Base-by-base conservation (phyloP, 2,113 vertebrate species). In the Dipodomys merriami region DNA sequence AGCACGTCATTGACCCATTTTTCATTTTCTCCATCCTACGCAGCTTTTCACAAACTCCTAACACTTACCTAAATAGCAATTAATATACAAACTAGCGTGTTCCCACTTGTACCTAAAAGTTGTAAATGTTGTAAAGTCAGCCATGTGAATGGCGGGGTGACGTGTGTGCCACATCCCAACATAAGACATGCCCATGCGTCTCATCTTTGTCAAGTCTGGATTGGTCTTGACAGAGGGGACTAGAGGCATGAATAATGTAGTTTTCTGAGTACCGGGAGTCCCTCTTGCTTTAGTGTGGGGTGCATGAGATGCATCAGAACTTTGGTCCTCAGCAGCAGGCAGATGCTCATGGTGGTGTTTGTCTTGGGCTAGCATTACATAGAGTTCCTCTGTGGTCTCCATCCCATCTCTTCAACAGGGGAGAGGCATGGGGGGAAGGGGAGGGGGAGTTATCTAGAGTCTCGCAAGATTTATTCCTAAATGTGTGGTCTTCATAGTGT, bases 191-290 rank as follows among this genome's bases (percentile, higher is more conserved):
- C 88, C 95, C 91, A 88, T 88, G 23, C 90, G 77, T 86, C 60
- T 86, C 57, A 10, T 91, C 69, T 85, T 64, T 85, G 90, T 96
- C 96, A 96, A 88, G 94, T 97, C 97, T 96, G 90, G 96, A 96
- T 95, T 60, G 94, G 96, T 62, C 95, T 57, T 86, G 87, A 89
- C 60, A 44, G 71, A 93, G 76, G 91, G 74, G 74, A 92, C 72
- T 0, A 0, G 49, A 82, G 90, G 74, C 93, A 62, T n/a, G 86
- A 94, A 25, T 57, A 33, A 39, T 5, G 7, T 19, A 15, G 30
- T 65, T 29, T 49, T 71, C 33, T 69, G 22, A 73, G 44, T 78
- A 87, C 86, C 80, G 69, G 68, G 64, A 15, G 35, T 57, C 33
- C 69, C 49, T 87, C n/a, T 13, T 49, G 33, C 35, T 86, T 83